phyloP scores from a whole-genome alignment of 2,888 invertebrate genomes.

The Theretra japonica region DNA sequence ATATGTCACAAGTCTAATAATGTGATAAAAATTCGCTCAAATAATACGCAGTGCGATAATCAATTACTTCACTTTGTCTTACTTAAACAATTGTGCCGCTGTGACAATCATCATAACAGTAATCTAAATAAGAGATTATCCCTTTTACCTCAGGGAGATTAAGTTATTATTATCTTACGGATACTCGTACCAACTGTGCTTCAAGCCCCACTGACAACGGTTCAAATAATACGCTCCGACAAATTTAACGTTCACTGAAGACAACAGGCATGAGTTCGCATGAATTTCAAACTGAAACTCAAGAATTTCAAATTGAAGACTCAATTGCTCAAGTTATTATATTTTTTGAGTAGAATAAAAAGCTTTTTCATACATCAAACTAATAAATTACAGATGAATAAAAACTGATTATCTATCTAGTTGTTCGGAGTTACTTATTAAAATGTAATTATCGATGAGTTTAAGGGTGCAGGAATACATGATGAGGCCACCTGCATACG shows the following conservation, averaged over 20 bases:
- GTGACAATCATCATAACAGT: conserved; percentile 1
- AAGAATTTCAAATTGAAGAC: too few relatives aligned
- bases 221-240: not conserved
- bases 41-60: not conserved
- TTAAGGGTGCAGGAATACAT: too few relatives aligned
- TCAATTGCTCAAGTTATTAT: too few relatives aligned
- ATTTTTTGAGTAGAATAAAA: too few relatives aligned
- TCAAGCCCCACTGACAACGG: not conserved
- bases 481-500: too few relatives aligned
- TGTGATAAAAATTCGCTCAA: too few relatives aligned
- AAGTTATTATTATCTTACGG: conserved; percentile 21
- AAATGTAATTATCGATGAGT: too few relatives aligned
- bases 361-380: too few relatives aligned
- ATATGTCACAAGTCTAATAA: not conserved
- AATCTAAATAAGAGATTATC: conserved; percentile 19
- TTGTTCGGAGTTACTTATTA: too few relatives aligned
- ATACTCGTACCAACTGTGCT: not conserved
- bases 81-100: not conserved
- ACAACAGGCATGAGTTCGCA: not conserved
- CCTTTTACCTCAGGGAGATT: conserved; percentile 17
- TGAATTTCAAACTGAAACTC: not conserved
- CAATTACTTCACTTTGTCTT: not conserved
- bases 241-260: not conserved
- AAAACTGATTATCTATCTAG: too few relatives aligned
- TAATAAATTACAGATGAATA: too few relatives aligned